Evolutionary conservation across 2,888 invertebrate genomes (phyloP), one percentile per base, ranked within the genome.

Genomic region (Phanerotoma sp.): DNA sequence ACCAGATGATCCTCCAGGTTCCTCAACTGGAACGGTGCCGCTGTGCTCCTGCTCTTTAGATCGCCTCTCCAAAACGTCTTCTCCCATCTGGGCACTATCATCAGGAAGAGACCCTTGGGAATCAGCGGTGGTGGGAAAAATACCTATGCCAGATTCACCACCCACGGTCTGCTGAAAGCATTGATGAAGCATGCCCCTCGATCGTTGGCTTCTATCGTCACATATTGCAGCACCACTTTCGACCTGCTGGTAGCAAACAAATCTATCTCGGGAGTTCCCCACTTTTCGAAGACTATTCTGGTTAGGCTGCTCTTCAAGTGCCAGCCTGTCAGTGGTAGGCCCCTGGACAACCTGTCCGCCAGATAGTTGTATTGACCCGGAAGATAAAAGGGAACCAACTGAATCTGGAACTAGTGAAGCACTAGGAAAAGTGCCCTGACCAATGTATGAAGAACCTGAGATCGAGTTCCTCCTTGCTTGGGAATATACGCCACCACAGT

Each of bases 11-110:
- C 9, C 35, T 54, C 20, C 13, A 49, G 47, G 66, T 70, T 46
- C 79, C 18, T 2, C 3, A 57, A 20, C 7, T 30, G 28, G 13
- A 42, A 49, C 1, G 53, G 57, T 9, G 54, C 79, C 78, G 62
- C 80, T 79, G 77, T 80, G 79, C 61, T 58, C 45, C 63, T 38
- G 13, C 11, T 37, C 15, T 57, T 47, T 6, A 66, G 15, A 15
- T 63, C 64, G 37, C 56, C 47, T 46, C 38, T 52, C 66, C 65
- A 67, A 41, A 67, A 66, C 2, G 61, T 62, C 33, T 60, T 65
- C 9, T 60, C 56, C 63, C 67, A 68, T 2, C 50, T 62, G 16
- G 66, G 66, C 2, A 63, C 65, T 42, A 69, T 55, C 22, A 70
- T 37, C 5, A 69, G 58, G 46, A 65, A 69, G 9, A 35, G 41